A percentile compares a stretch with the other conserved stretches of the same genome.
phyloP scores from a whole-genome alignment of 2,113 vertebrate genomes.

The Nasalis larvatus region DNA sequence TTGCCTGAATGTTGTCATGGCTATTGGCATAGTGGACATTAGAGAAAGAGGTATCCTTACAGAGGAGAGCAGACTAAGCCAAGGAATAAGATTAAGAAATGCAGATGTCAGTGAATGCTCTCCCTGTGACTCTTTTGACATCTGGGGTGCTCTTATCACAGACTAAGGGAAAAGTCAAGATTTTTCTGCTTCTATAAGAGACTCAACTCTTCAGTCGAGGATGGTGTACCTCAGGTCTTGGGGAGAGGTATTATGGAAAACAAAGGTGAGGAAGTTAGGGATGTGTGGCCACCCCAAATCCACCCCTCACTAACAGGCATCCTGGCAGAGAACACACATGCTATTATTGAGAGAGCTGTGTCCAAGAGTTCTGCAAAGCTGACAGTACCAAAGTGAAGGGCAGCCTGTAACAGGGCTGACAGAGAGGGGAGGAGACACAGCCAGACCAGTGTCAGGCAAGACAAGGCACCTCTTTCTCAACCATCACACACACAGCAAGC shows the following conservation, averaged over 20 bases:
- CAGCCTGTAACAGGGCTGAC: neutral
- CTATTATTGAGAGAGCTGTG: neutral
- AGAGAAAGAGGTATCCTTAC: neutral
- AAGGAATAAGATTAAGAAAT: neutral
- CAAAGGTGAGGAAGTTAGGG: neutral
- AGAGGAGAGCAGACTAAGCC: neutral
- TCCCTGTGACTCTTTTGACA: neutral
- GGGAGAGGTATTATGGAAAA: neutral
- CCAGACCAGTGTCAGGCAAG: neutral
- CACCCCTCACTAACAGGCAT: neutral
- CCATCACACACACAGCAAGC: accelerated
- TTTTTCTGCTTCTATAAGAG: neutral
- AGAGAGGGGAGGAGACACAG: neutral
- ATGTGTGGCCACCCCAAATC: accelerated
- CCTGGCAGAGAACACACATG: too few relatives aligned
- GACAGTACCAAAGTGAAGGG: neutral
- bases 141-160: neutral
- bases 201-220: neutral
- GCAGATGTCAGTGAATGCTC: neutral
- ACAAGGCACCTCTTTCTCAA: neutral
- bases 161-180: neutral
- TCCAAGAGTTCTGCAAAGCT: neutral
- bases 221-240: neutral
- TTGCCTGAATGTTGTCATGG: neutral
- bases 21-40: too few relatives aligned